These are phyloP conservation scores for Callimorpha dominula DNA, from an alignment of 2,888 invertebrate species.

Conservation along the genomic window DNA sequence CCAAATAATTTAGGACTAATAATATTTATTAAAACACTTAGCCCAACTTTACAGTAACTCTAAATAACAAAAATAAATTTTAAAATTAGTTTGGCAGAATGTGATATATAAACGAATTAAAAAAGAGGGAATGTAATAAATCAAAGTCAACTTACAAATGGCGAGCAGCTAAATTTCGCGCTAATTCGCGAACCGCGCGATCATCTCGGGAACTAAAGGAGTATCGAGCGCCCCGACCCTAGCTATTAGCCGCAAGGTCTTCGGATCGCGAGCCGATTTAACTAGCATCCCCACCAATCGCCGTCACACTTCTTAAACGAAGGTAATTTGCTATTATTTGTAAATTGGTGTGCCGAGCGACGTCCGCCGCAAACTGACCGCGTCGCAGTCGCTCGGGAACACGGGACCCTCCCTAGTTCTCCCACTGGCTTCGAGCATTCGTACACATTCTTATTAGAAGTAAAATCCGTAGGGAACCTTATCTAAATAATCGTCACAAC, in stretches of 20 bases:
- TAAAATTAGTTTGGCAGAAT: no score
- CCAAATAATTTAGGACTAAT: no score
- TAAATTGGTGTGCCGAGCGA: conserved; percentile 82
- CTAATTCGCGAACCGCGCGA: conserved; percentile 71
- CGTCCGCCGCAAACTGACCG: conserved; percentile 75
- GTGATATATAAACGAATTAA: background rate
- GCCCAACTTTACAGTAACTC: no score
- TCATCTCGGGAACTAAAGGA: conserved; percentile 71
- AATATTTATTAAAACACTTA: background rate
- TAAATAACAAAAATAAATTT: background rate
- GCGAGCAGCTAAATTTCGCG: conserved; percentile 44
- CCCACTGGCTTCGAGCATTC: conserved; percentile 66
- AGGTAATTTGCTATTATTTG: conserved; percentile 86
- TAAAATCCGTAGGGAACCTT: conserved; percentile 57
- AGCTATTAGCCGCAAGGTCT: conserved; percentile 84
- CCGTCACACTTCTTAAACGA: conserved; percentile 85
- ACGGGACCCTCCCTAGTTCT: conserved; percentile 74
- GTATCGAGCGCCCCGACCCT: conserved; percentile 70
- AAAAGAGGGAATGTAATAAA: conserved; percentile 36
- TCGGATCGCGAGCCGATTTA: conserved; percentile 83
- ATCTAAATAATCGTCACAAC: conserved; percentile 74
- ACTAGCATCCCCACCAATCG: conserved; percentile 84
- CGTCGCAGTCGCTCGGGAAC: conserved; percentile 79
- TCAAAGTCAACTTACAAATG: conserved; percentile 59
- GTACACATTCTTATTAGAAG: conserved; percentile 33